Conservation (phyloP, 2,888 invertebrate genomes). For the Nebria salina region DNA sequence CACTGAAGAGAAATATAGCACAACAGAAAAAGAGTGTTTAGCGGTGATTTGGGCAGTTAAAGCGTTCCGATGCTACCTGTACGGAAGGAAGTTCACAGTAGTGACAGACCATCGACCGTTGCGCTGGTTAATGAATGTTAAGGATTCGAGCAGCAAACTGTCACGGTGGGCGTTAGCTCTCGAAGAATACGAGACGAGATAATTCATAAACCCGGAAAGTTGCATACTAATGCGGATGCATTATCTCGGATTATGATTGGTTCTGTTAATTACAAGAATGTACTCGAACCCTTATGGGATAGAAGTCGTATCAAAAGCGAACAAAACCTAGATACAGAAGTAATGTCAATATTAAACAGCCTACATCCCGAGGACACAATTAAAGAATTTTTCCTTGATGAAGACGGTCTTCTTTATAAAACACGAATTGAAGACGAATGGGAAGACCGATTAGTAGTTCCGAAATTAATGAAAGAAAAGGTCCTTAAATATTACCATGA, state of each 20-base stretch:
- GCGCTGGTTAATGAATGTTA: constrained; percentile 37
- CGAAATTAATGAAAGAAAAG: background rate
- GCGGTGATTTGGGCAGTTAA: constrained; percentile 46
- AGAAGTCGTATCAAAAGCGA: background rate
- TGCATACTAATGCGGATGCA: background rate
- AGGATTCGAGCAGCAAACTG: too few relatives aligned
- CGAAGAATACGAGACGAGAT: too few relatives aligned
- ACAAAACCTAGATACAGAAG: background rate
- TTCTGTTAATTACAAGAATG: too few relatives aligned
- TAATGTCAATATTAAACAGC: background rate
- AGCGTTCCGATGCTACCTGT: constrained; percentile 48
- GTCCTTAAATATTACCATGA: constrained; percentile 50
- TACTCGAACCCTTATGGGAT: background rate
- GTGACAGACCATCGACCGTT: constrained; percentile 49
- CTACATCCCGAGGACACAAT: background rate
- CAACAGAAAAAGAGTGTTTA: constrained; percentile 47
- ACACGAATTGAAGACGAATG: background rate
- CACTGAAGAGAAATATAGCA: constrained; percentile 44
- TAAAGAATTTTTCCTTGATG: background rate
- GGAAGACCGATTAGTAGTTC: background rate
- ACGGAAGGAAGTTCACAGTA: constrained; percentile 47
- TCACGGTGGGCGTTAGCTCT: too few relatives aligned
- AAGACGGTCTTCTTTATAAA: background rate
- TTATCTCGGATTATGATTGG: background rate
- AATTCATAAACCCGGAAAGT: background rate